Base-by-base conservation (phyloP, 2,797 vertebrate genomes). In the Cossypha heuglini region DNA sequence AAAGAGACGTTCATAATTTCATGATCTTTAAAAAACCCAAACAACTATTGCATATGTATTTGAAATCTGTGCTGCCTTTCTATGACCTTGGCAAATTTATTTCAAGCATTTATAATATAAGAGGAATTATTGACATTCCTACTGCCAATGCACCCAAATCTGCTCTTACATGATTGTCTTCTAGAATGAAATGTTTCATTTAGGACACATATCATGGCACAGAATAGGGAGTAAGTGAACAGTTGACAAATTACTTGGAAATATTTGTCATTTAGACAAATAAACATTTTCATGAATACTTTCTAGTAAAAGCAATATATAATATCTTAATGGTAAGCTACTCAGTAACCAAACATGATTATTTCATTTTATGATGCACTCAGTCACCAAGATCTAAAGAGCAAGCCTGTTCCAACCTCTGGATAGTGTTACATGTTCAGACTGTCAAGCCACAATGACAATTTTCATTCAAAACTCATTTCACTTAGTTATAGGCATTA, bases 161-260 rank as follows among this genome's bases (percentile, higher is more conserved):
- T 77, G 15, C 11, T 88, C 3, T 37, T 46, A 33, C 0, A 5
- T 21, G 14, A 48, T 77, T 42, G 10, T 59, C 31, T 54, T 87
- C 46, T 57, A 35, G 9, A 49, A 16, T 68, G 35, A 93, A 90
- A 49, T 1, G 1, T 68, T 64, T 38, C 9, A 29, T 1, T 61
- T 67, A 33, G 6, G 31, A 40, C 15, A n/a, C 0, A 0, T 45
- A 8, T 58, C 46, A 83, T 63, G 28, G 7, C 4, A 28, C 1
- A 1, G 13, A 6, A 55, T 28, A 82, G 73, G 14, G 26, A 81
- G 26, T 43, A 79, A 28, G 4, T 33, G 6, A 81, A 72, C 4
- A 75, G 4, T 35, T 72, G 26, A 79, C 5, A 87, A 61, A 73
- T 57, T 3, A 51, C 46, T 58, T 58, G 10, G 20, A 81, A 94